A percentile compares a stretch with the other conserved stretches of the same genome.
Conservation (phyloP, 2,797 vertebrate species). For the Phaenicophaeus curvirostris region DNA sequence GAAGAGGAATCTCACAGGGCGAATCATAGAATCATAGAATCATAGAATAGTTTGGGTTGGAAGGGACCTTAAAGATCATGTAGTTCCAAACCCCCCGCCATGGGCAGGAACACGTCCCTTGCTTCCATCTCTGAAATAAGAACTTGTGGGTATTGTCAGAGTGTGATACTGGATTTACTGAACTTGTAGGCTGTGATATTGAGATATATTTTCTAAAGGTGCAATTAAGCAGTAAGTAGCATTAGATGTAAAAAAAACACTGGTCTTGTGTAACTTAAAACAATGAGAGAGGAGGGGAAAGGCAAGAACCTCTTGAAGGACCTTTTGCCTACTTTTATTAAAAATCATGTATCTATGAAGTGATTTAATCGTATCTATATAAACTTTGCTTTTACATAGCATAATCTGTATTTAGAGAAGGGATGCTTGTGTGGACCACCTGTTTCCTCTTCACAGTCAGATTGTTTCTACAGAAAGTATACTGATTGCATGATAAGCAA, state of each 20-base stretch:
- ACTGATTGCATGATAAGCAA: background rate
- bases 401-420: background rate
- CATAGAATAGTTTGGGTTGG: no score
- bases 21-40: background rate
- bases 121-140: background rate
- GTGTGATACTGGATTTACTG: background rate
- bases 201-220: background rate
- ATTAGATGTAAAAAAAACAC: background rate
- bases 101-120: background rate
- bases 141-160: background rate
- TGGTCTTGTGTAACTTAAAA: background rate
- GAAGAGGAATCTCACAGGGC: background rate
- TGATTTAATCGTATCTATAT: background rate
- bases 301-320: rapidly evolving
- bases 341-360: background rate
- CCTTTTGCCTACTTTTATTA: background rate
- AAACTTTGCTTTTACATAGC: background rate
- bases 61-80: no score
- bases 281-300: background rate
- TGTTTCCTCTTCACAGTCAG: background rate
- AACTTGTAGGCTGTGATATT: background rate
- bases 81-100: no score
- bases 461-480: background rate
- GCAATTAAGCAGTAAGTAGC: background rate
- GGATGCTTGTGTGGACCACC: background rate